phyloP scores from a whole-genome alignment of 2,797 vertebrate genomes.

The Parauchenoglanis punctatus region DNA sequence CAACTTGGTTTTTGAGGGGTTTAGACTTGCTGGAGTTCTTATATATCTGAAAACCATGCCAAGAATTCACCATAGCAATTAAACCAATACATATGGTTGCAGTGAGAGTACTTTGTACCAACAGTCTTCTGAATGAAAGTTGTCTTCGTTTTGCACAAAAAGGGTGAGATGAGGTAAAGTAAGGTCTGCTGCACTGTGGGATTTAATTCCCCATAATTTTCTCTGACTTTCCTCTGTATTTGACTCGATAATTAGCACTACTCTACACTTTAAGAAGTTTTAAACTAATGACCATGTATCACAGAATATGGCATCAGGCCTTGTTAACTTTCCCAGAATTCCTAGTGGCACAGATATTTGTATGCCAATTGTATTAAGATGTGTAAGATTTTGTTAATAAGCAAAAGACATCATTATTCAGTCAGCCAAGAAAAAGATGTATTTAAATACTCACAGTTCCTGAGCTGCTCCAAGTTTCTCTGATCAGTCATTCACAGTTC shows the following conservation, averaged over 20 bases:
- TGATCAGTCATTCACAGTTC: background rate
- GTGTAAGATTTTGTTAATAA: background rate
- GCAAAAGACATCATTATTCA: background rate
- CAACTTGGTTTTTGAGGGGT: background rate
- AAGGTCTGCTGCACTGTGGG: background rate
- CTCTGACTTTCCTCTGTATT: background rate
- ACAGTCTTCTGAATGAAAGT: background rate
- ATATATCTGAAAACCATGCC: background rate
- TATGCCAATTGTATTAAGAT: background rate
- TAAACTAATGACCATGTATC: background rate
- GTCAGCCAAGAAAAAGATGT: background rate
- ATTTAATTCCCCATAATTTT: background rate
- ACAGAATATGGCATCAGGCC: background rate
- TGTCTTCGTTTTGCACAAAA: background rate
- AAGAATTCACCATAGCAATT: conserved; percentile 1
- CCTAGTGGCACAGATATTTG: background rate
- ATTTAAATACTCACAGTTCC: background rate
- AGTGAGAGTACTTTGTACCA: background rate
- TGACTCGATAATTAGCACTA: background rate
- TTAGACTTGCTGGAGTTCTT: background rate
- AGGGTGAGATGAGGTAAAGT: conserved; percentile 8
- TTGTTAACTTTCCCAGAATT: background rate
- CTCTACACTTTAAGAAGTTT: background rate
- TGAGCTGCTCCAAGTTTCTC: background rate
- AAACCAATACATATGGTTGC: background rate